Evolutionary conservation across 1,140 invertebrate genomes (phyloP), one percentile per base, ranked within the genome.

Genomic region (Hormaphis cornu): DNA sequence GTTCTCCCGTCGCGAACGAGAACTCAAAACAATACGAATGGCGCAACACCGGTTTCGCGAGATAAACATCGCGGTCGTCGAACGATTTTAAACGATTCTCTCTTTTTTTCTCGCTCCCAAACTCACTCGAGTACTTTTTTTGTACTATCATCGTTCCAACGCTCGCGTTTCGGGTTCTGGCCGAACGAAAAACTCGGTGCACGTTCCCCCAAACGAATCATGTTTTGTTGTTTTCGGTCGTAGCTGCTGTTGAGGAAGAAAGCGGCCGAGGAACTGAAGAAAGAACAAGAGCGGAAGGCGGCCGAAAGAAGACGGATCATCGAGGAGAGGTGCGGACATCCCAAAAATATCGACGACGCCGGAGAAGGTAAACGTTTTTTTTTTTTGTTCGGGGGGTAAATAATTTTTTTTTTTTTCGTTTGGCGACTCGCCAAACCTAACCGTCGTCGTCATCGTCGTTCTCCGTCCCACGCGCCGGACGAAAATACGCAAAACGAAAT

Each of bases 221-320:
- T n/a, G n/a, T n/a, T n/a, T 35, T 37, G 12, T 14, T 20, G 12
- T 18, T 46, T 10, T 44, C 2, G 2, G 42, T 50, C 71, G 30
- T 77, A 91, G 89, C 86, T 97, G 84, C 83, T 99, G 82, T 85
- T 99, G 83, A 95, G 97, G 89, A 95, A 98, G 83, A 99, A 98
- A 86, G 97, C 97, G 78, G 96, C 97, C 76, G 97, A 99, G 82
- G 96, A 99, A 82, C 84, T 99, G 82, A 98, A 98, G 84, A 97
- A 97, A 79, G 95, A 99, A 84, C 96, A 98, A 80, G 94, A 97
- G 82, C 88, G 93, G 78, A 97, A 98, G 84, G 93, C 95, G 35
- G 92, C 93, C 73, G 96, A 98, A 80, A 92, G 95, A 79, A 95
- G 95, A 82, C 89, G 90, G 77, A 94, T 95, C 83, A 97, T 99